Evolutionary conservation across 2,113 vertebrate genomes (phyloP), one percentile per base, ranked within the genome.

Genomic region (Indicator maculatus): DNA sequence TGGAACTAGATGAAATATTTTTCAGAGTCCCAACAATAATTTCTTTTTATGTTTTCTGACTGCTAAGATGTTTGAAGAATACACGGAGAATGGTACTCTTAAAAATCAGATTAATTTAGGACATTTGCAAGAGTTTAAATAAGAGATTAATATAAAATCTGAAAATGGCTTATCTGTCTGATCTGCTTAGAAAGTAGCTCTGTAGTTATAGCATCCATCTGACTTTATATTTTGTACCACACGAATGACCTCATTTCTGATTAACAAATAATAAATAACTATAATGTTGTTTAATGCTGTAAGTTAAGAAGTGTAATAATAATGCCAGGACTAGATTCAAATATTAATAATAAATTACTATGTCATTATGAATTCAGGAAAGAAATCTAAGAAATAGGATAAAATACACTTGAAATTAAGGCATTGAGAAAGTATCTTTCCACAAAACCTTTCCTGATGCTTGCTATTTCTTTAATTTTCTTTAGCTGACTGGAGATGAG

Each of bases 401-500:
- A 91, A 91, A 97, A 91, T 56, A 65, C 16, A 13, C 16, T 59
- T 83, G 19, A 95, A 96, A 95, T 59, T 86, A 76, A 92, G 50
- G 39, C 75, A 86, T 10, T 45, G 41, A 83, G 17, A 80, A 16
- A 7, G 71, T 6, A 9, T 73, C 1, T 24, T 9, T 8, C 30
- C 52, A 78, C 52, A 59, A 95, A 94, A 26, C 2, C 11, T 65
- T 83, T 72, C 38, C 60, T 70, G 4, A 67, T 55, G 30, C 9
- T 93, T 88, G 36, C 52, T 96, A 61, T 71, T 64, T 72, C 41
- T 84, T 92, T 69, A 61, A 11, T 74, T 76, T 93, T 67, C 45
- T 90, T 88, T 64, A 83, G 26, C 16, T 85, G 36, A 58, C 67
- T 47, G 65, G 55, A 85, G 69, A 79, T 1, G 8, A 66, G 12